Conservation (phyloP, 2,113 vertebrate genomes). For the Rana temporaria region DNA sequence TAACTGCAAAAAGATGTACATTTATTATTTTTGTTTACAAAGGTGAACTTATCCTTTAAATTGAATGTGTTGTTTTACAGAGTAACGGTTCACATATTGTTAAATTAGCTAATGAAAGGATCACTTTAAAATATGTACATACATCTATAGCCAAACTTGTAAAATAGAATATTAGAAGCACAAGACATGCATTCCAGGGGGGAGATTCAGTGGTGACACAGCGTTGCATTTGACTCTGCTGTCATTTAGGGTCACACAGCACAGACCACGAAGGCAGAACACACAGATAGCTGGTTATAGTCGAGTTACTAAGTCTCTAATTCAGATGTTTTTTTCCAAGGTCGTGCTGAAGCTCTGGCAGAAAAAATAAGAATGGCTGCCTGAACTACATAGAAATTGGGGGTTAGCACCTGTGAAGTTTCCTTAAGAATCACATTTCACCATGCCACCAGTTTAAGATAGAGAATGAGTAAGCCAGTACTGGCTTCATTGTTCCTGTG, state of each 20-base stretch:
- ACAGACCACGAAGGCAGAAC: neutral
- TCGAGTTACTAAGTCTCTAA: neutral
- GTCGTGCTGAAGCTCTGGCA: neutral
- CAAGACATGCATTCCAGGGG: neutral
- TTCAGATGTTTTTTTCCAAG: neutral
- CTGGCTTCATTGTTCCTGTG: neutral
- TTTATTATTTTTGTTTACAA: too few species aligned
- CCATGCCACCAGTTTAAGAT: neutral
- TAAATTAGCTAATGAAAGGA: neutral
- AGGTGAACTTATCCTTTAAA: too few species aligned
- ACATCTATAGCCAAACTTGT: too few species aligned
- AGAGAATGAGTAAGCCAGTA: neutral
- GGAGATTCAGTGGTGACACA: too few species aligned
- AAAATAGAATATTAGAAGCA: too few species aligned
- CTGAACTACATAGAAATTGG: neutral
- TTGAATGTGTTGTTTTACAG: too few species aligned
- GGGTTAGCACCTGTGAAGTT: slow-evolving; percentile 5
- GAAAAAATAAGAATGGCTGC: neutral
- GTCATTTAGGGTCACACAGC: neutral
- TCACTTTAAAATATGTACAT: neutral
- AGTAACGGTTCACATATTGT: too few species aligned
- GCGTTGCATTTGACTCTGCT: neutral
- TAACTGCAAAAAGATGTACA: too few species aligned
- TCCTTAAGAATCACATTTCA: neutral
- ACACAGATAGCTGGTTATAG: neutral